Base-by-base conservation (phyloP, 2,113 vertebrate genomes). In the Vulpes vulpes region DNA sequence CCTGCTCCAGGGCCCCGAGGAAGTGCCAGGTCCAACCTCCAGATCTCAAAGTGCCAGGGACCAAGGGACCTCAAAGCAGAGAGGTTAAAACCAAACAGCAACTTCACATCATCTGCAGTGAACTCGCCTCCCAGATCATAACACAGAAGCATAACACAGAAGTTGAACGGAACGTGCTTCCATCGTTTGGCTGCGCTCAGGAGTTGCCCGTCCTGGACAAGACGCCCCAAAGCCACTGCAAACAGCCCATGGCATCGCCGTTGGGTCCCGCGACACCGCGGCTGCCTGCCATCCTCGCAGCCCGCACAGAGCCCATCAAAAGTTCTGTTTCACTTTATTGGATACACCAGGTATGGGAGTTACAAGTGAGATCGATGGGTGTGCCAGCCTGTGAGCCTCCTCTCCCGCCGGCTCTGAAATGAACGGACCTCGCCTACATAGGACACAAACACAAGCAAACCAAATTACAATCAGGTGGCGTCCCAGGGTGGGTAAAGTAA, bases 261-360 rank as follows among this genome's bases (percentile, higher is more conserved):
- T 0, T 1, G 0, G 1, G 0, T 35, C 57, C 11, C 0, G 20
- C 27, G 0, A 8, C 65, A 22, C 11, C 38, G 20, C 8, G 20
- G 5, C 12, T 1, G 20, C 38, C 55, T 3, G 1, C 4, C 14
- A 1, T 10, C 78, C 65, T 22, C 38, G 17, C 20, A 8, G 1
- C 55, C 71, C 22, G 25, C 20, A 32, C 43, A 82, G 57, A 35
- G n/a, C 25, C 17, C 11, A 38, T 8, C 27, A 8, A 4, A 71
- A 0, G 2, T 86, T 86, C 89, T 69, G 53, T 60, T 96, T 59
- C 2, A 0, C 83, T 99, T 99, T 99, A 99, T 98, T 99, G 97
- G 97, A 98, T 98, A 98, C 60, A 97, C 97, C 96, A 97, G 84
- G 96, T 95, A 96, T 95, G 97, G 97, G 94, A 98, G 95, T 98